phyloP scores from a whole-genome alignment of 2,888 invertebrate species.

The Tenthredo mesomela region DNA sequence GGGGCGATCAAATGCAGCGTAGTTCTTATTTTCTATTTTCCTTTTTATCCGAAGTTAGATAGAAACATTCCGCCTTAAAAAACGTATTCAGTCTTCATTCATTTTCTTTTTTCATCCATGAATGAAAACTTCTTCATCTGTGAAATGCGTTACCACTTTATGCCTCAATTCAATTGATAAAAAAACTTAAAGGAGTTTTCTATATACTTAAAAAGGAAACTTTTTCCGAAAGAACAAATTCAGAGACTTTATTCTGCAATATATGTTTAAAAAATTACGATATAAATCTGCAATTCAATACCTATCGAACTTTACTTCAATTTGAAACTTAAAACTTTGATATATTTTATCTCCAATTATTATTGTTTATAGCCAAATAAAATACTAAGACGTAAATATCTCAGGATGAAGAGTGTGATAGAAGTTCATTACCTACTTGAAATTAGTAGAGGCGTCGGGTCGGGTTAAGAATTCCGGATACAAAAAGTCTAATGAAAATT shows the following conservation, averaged over 20 bases:
- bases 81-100: not conserved
- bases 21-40: not conserved
- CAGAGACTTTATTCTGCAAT: not conserved
- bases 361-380: not conserved
- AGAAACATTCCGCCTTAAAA: not conserved
- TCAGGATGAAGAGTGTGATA: constrained; percentile 2
- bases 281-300: not conserved
- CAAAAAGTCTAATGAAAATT: not conserved
- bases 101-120: not conserved
- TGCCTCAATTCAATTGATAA: not conserved
- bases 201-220: not conserved
- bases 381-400: not conserved
- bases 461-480: not conserved
- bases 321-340: not conserved
- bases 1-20: not conserved
- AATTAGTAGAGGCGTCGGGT: not conserved
- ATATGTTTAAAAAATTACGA: not conserved
- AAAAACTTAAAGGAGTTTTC: not conserved
- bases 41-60: not conserved
- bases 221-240: not conserved
- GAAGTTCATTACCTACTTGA: constrained; percentile 18
- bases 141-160: not conserved
- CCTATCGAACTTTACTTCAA: not conserved
- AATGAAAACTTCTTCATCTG: not conserved
- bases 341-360: not conserved